Evolutionary conservation across 1,140 invertebrate genomes (phyloP).

Genomic region (Zaprionus davidi): DNA sequence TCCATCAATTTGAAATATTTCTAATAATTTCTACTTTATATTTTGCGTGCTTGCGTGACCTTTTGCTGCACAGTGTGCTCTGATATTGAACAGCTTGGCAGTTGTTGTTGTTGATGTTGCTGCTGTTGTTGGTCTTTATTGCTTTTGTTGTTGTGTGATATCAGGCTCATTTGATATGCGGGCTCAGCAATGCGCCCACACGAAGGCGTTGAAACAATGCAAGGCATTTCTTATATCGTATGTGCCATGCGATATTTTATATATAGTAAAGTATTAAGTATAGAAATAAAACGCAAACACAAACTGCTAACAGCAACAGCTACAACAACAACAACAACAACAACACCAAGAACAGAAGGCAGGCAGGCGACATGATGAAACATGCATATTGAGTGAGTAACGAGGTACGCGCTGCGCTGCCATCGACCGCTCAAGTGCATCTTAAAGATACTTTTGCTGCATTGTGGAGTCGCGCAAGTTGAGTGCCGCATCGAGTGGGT

Average conservation of each 20-base stretch:
- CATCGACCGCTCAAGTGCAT: conserved; percentile 78
- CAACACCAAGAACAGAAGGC: not conserved
- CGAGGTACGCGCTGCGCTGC: conserved; percentile 44
- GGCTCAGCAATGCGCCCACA: conserved; percentile 75
- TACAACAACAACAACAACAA: not conserved
- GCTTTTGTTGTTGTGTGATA: conserved; percentile 44
- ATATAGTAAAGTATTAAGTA: conserved; percentile 39
- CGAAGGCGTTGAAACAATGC: conserved; percentile 72
- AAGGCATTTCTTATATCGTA: conserved; percentile 59
- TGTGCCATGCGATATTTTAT: conserved; percentile 24
- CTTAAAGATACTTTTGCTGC: conserved; percentile 77
- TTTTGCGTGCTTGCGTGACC: not conserved
- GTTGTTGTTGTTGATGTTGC: conserved; percentile 36
- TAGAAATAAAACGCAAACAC: conserved; percentile 6
- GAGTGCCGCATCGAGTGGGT: conserved; percentile 38
- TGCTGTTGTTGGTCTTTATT: conserved; percentile 22
- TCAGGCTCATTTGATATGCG: conserved; percentile 75
- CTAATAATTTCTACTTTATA: not conserved
- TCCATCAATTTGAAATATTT: not conserved
- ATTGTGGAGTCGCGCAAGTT: conserved; percentile 56
- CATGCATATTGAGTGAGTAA: conserved; percentile 57
- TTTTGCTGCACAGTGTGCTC: conserved; percentile 59
- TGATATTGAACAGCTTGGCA: conserved; percentile 51
- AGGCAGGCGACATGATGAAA: conserved; percentile 23
- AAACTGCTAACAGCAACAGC: not conserved